Conservation (phyloP, 2,113 vertebrate genomes). For the Podiceps cristatus region DNA sequence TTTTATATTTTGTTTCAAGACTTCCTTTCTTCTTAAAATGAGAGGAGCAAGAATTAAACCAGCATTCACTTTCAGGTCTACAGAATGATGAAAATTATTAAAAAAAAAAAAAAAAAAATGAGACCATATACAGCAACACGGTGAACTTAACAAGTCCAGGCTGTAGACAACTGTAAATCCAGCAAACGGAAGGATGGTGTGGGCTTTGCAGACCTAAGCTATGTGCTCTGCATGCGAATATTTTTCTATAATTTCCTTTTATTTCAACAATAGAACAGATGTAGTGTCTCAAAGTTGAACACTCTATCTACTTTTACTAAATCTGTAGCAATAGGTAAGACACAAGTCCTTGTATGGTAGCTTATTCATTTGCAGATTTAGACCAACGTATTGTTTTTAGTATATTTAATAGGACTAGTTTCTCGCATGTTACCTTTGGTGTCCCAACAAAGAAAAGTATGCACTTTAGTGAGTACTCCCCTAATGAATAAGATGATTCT, state of each 20-base stretch:
- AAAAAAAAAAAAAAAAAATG: not conserved
- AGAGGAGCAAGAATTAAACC: not conserved
- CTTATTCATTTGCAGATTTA: not conserved
- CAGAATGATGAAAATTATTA: not conserved
- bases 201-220: not conserved
- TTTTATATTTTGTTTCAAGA: not conserved
- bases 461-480: not conserved
- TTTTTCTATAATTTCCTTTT: not conserved
- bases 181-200: not conserved
- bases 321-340: not conserved
- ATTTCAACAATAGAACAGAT: not conserved
- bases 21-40: not conserved
- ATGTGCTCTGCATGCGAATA: rapidly evolving
- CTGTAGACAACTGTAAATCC: not conserved
- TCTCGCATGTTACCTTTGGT: not conserved
- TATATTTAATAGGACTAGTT: not conserved
- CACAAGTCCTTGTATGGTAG: not conserved
- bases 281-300: not conserved
- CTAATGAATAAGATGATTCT: not conserved
- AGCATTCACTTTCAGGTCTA: not conserved
- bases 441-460: not conserved
- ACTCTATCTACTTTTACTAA: not conserved
- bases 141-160: not conserved
- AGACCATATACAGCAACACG: not conserved
- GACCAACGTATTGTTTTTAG: not conserved